phyloP scores from a whole-genome alignment of 2,888 invertebrate genomes.

The Arctia plantaginis region DNA sequence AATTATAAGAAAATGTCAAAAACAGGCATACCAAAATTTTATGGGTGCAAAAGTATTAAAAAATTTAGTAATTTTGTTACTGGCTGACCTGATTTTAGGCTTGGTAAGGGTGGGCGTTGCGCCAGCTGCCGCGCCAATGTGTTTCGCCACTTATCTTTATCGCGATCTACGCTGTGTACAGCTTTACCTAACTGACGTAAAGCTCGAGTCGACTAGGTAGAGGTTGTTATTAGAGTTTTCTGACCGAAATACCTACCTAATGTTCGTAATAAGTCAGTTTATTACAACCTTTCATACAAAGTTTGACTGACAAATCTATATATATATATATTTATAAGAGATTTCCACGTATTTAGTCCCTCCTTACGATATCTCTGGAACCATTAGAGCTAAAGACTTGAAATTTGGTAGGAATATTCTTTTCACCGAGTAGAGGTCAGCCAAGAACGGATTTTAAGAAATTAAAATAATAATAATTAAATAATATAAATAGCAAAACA shows the following conservation, averaged over 20 bases:
- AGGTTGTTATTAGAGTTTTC: not conserved
- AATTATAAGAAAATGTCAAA: not conserved
- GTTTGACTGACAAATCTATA: not conserved
- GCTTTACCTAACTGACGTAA: not conserved
- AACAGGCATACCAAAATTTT: not conserved
- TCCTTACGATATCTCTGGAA: too few relatives aligned
- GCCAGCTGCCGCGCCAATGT: slow-evolving; percentile 23
- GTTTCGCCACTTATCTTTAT: slow-evolving; percentile 36
- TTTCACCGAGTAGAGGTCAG: too few relatives aligned
- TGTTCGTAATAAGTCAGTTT: not conserved
- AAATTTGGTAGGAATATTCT: too few relatives aligned
- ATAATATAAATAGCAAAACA: too few relatives aligned
- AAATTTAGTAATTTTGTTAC: slow-evolving; percentile 9
- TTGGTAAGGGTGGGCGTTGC: slow-evolving; percentile 32
- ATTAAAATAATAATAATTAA: too few relatives aligned
- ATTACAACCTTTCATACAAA: not conserved
- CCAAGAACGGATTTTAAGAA: too few relatives aligned
- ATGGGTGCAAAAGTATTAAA: slow-evolving; percentile 9
- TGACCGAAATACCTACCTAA: not conserved
- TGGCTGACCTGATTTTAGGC: slow-evolving; percentile 23
- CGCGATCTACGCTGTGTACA: slow-evolving; percentile 20
- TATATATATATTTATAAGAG: too few relatives aligned
- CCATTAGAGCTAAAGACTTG: too few relatives aligned
- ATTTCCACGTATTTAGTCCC: too few relatives aligned
- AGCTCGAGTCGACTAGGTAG: not conserved